phyloP scores from a whole-genome alignment of 2,113 vertebrate species.

The Dipodomys spectabilis region DNA sequence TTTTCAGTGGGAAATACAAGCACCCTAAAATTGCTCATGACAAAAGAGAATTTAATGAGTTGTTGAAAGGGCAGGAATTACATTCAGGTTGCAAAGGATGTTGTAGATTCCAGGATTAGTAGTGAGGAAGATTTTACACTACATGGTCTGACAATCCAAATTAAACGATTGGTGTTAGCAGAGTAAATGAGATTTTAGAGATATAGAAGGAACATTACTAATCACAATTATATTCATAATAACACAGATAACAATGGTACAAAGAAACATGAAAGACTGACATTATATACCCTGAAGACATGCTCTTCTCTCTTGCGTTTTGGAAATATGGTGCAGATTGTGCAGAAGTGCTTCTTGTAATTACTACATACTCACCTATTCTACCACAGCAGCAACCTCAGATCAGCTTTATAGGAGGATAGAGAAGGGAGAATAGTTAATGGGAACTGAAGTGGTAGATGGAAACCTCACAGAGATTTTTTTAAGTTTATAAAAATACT shows the following conservation, averaged over 20 bases:
- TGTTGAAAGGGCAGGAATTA: not conserved
- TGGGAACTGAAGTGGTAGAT: fast-evolving
- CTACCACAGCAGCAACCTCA: too few relatives aligned
- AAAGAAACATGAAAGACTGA: not conserved
- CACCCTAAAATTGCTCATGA: not conserved
- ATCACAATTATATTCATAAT: not conserved
- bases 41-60: too few relatives aligned
- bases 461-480: not conserved
- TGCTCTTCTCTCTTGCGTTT: not conserved
- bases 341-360: too few relatives aligned
- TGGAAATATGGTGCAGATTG: too few relatives aligned
- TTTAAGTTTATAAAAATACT: too few relatives aligned
- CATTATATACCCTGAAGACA: fast-evolving
- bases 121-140: not conserved
- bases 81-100: not conserved
- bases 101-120: not conserved
- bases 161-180: not conserved
- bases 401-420: too few relatives aligned
- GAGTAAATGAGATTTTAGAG: not conserved
- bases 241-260: not conserved
- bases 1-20: not conserved
- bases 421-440: not conserved
- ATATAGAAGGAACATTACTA: not conserved
- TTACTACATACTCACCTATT: too few relatives aligned
- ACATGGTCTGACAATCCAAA: not conserved